phyloP scores from a whole-genome alignment of 2,888 invertebrate genomes.

The Tuberolachnus salignus region DNA sequence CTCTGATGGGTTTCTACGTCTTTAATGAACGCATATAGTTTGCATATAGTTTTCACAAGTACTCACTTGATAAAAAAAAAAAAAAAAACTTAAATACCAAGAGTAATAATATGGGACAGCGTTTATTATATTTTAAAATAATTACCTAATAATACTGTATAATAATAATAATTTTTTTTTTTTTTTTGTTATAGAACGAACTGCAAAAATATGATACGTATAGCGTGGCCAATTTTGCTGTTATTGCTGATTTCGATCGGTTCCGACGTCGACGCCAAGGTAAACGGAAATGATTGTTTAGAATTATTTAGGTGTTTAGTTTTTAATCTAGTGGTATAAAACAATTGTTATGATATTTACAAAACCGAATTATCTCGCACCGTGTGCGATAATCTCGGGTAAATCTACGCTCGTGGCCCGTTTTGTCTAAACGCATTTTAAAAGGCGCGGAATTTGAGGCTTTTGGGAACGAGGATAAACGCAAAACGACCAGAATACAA shows the following conservation, averaged over 20 bases:
- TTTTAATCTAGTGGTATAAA: slow-evolving; percentile 15
- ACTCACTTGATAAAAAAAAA: too few species aligned
- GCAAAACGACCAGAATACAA: slow-evolving; percentile 48
- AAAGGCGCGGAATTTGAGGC: slow-evolving; percentile 38
- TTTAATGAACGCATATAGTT: too few species aligned
- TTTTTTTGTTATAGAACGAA: slow-evolving; percentile 31
- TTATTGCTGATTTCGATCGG: slow-evolving; percentile 30
- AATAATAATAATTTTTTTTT: background rate
- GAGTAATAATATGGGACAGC: too few species aligned
- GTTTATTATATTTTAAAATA: too few species aligned
- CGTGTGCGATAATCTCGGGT: slow-evolving; percentile 31
- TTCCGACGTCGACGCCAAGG: slow-evolving; percentile 36
- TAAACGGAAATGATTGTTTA: slow-evolving; percentile 12
- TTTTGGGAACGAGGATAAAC: slow-evolving; percentile 40
- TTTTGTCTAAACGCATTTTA: slow-evolving; percentile 44
- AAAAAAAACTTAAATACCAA: too few species aligned
- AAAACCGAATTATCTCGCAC: background rate
- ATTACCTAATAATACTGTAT: background rate
- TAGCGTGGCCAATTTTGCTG: slow-evolving; percentile 35
- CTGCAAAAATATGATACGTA: slow-evolving; percentile 31
- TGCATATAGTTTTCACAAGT: too few species aligned
- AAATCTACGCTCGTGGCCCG: slow-evolving; percentile 33
- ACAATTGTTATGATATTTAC: slow-evolving; percentile 18
- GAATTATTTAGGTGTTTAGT: background rate
- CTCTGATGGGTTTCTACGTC: too few species aligned